Evolutionary conservation across 2,113 vertebrate species (phyloP), one percentile per base, ranked within the genome.

Genomic region (Erinaceus europaeus): DNA sequence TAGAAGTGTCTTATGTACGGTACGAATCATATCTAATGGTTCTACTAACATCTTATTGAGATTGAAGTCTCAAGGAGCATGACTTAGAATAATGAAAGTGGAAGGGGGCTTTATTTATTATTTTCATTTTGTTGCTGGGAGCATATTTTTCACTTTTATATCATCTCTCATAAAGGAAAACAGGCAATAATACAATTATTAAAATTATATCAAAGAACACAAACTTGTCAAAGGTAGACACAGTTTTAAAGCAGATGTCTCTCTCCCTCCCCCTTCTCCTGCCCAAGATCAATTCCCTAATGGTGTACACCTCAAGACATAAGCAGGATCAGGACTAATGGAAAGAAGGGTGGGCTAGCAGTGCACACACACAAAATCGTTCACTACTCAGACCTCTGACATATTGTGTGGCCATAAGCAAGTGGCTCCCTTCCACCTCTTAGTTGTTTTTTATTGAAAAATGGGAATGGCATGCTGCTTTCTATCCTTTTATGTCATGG

Each of bases 1-100:
- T 94, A 96, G 64, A 92, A 94, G 90, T 93, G 73, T 93, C 94
- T 94, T 69, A 84, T 86, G 83, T 81, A 94, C 50, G 73, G 76
- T 84, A 94, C 93, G 89, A 95, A 88, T 93, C 90, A 94, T 92
- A 96, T 79, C 86, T 95, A 95, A 96, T 93, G 94, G 89, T 93
- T 92, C 86, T 95, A 94, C 95, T 94, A 96, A 94, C 93, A 95
- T 96, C 92, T 91, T 91, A 92, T 84, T 91, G 93, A 92, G 94
- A 94, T 91, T 94, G 93, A 95, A 95, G 88, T 86, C 86, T 83
- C 77, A 55, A 92, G 68, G 46, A 95, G 53, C 89, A 76, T 95
- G 93, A 92, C 94, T 90, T 91, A 95, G 92, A 93, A 91, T 94
- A 93, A 93, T 91, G 86, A 81, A 90, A 93, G 91, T 95, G 85